These are phyloP conservation scores for Oxyura jamaicensis DNA, from an alignment of 2,113 vertebrate species.

Conservation along the genomic window DNA sequence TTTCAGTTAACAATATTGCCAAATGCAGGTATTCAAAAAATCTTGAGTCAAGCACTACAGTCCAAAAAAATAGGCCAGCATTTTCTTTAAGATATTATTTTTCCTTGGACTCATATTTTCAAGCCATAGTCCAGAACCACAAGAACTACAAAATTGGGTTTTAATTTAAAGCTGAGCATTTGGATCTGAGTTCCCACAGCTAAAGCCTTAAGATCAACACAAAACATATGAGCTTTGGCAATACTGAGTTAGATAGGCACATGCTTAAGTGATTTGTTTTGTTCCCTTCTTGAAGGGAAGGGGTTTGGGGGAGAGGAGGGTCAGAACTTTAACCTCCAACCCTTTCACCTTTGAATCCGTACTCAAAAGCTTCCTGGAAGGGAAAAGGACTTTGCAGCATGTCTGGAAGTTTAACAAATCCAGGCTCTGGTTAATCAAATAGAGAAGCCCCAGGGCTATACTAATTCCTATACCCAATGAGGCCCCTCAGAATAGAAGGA, in stretches of 20 bases:
- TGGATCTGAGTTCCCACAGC: not conserved
- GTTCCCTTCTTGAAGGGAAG: conserved; percentile 33
- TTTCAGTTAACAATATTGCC: not conserved
- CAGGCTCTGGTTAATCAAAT: conserved; percentile 49
- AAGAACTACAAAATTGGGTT: not conserved
- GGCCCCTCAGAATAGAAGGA: conserved; percentile 32
- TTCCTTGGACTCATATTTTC: not conserved
- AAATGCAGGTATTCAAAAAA: not conserved
- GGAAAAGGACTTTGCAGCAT: conserved; percentile 47
- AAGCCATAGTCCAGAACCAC: not conserved
- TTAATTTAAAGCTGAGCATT: not conserved
- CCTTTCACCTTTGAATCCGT: conserved; percentile 65
- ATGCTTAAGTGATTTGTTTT: conserved; percentile 55
- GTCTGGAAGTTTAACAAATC: conserved; percentile 56
- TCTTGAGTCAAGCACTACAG: not conserved
- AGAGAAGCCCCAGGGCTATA: conserved; percentile 58
- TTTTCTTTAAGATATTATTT: not conserved
- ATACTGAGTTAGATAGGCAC: conserved; percentile 5
- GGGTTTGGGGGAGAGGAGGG: conserved; percentile 11
- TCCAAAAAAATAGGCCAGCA: not conserved
- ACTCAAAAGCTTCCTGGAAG: conserved; percentile 57
- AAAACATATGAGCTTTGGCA: conserved; percentile 39
- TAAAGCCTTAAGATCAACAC: conserved; percentile 34
- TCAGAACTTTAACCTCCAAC: conserved; percentile 63
- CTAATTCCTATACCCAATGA: conserved; percentile 50